Conservation (phyloP, 2,797 vertebrate genomes). For the Monodelphis domestica region DNA sequence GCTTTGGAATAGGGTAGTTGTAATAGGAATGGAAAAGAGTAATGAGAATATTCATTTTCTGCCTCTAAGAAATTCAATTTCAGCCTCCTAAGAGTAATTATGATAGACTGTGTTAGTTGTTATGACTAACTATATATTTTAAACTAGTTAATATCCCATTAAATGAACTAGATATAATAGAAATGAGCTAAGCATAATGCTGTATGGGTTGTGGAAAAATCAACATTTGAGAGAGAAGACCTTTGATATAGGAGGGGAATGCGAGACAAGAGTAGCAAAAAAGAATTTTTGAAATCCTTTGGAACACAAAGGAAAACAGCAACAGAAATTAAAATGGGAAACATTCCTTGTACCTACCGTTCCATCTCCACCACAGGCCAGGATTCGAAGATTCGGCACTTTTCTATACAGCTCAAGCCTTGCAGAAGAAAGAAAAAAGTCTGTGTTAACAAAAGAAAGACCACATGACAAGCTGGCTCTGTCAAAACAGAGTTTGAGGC, state of each 20-base stretch:
- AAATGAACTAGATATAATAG: background rate
- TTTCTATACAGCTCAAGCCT: conserved; percentile 98
- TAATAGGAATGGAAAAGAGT: background rate
- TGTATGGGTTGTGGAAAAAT: background rate
- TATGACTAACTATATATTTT: background rate
- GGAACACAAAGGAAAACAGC: background rate
- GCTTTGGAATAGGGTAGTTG: background rate
- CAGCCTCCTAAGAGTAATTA: background rate
- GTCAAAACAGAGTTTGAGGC: background rate
- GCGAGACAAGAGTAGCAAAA: background rate
- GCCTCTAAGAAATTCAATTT: background rate
- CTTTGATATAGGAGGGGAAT: too few relatives aligned
- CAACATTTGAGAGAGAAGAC: background rate
- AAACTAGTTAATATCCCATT: background rate
- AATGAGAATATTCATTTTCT: conserved; percentile 27
- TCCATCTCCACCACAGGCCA: conserved; percentile 97
- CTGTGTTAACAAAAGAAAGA: background rate
- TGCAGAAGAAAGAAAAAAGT: conserved; percentile 13
- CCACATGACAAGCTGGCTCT: accelerated
- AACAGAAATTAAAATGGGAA: background rate
- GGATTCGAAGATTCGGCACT: conserved; percentile 97
- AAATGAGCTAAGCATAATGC: too few relatives aligned
- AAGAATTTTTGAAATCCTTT: background rate
- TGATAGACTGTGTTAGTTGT: background rate
- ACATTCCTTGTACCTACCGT: conserved; percentile 88